Evolutionary conservation across 2,797 vertebrate species (phyloP).

Genomic region (Fistularia tabacaria): DNA sequence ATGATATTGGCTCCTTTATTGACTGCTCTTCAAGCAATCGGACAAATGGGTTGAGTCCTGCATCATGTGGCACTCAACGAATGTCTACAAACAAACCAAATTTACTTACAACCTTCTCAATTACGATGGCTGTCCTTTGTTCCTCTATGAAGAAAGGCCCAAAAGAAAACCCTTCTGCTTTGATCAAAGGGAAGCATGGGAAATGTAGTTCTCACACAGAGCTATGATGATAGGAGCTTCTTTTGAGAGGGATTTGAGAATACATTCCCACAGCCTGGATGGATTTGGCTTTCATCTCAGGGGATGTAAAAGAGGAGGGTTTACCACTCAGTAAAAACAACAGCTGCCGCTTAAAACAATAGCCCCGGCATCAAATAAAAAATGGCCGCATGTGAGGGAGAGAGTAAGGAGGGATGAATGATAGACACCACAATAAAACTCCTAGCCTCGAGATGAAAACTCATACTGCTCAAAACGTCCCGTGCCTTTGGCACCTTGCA

Average conservation of each 20-base stretch:
- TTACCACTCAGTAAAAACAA: conserved; percentile 72
- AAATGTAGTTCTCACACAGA: conserved; percentile 67
- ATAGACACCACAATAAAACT: conserved; percentile 51
- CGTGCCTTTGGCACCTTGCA: conserved; percentile 43
- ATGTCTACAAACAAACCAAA: conserved; percentile 53
- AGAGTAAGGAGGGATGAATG: conserved; percentile 8
- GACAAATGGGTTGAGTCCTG: conserved; percentile 59
- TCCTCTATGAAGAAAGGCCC: conserved; percentile 19
- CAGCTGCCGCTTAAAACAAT: conserved; percentile 79
- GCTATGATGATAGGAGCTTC: conserved; percentile 62
- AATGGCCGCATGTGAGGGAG: conserved; percentile 29
- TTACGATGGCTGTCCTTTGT: conserved; percentile 28
- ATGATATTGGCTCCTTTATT: conserved; percentile 52
- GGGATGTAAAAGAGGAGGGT: conserved; percentile 61
- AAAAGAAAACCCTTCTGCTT: conserved; percentile 38
- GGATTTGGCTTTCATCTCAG: conserved; percentile 72
- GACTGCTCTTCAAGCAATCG: conserved; percentile 71
- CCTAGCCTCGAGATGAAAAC: conserved; percentile 49
- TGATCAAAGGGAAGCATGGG: conserved; percentile 71
- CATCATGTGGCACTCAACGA: conserved; percentile 45
- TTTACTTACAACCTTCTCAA: conserved; percentile 45
- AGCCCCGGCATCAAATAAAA: conserved; percentile 65
- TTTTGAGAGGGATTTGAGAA: conserved; percentile 63
- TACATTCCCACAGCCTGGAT: conserved; percentile 61
- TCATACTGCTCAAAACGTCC: conserved; percentile 41